These are phyloP conservation scores for Onthophagus taurus DNA, from an alignment of 1,140 invertebrate genomes.

Conservation along the genomic window DNA sequence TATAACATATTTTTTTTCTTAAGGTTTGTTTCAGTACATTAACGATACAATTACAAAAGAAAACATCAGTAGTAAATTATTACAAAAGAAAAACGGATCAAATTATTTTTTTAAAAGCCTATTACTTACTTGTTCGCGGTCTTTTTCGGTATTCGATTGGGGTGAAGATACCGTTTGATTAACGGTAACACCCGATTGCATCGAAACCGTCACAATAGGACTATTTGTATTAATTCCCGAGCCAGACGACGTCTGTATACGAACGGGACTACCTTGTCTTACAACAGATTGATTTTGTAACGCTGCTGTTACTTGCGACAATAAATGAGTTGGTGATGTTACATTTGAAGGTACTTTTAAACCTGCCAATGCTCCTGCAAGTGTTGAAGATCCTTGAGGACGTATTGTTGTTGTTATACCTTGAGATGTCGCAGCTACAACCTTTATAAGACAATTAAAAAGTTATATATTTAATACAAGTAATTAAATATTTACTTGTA, in stretches of 20 bases:
- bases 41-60: too few species aligned
- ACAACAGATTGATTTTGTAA: conserved; percentile 39
- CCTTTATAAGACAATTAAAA: conserved; percentile 26
- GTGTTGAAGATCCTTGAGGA: conserved; percentile 34
- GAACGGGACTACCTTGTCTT: conserved; percentile 38
- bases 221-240: conserved; percentile 20
- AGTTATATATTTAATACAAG: neutral
- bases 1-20: too few species aligned
- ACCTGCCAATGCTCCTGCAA: conserved; percentile 35
- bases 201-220: conserved; percentile 40
- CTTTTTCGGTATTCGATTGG: conserved; percentile 16
- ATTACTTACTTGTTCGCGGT: conserved; percentile 36
- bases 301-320: conserved; percentile 38
- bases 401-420: conserved; percentile 39
- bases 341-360: conserved; percentile 39
- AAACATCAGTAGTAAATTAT: conserved; percentile 9
- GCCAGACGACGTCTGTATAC: conserved; percentile 40
- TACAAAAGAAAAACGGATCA: conserved; percentile 3
- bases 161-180: conserved; percentile 7
- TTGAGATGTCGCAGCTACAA: conserved; percentile 42
- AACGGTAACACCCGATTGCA: conserved; percentile 29
- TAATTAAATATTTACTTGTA: conserved; percentile 27
- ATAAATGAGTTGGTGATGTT: conserved; percentile 33
- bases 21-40: neutral
- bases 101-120: conserved; percentile 33